Conservation (phyloP, 2,797 vertebrate genomes). For the Myoxocephalus aenaeus region DNA sequence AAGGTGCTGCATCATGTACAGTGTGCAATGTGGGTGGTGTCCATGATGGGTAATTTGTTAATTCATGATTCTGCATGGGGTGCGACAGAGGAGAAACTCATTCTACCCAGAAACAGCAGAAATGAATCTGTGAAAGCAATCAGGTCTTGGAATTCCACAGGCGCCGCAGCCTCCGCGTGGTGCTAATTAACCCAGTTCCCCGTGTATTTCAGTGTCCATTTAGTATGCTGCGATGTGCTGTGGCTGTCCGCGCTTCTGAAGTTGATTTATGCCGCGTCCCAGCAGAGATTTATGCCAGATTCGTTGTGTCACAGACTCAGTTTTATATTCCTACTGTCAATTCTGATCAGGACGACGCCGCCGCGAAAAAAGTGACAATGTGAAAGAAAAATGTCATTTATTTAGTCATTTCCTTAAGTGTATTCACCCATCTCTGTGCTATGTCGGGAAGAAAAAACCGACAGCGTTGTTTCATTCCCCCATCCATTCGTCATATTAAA, state of each 20-base stretch:
- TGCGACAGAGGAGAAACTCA: background rate
- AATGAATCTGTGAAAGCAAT: constrained; percentile 44
- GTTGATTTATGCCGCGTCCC: constrained; percentile 68
- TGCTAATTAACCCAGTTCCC: constrained; percentile 73
- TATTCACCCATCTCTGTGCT: constrained; percentile 26
- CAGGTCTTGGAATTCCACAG: constrained; percentile 32
- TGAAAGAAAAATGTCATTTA: constrained; percentile 44
- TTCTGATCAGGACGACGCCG: constrained; percentile 39
- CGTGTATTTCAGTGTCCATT: constrained; percentile 43
- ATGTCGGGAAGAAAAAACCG: background rate
- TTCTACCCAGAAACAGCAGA: constrained; percentile 38
- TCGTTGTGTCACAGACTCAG: constrained; percentile 38
- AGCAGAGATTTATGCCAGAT: constrained; percentile 61
- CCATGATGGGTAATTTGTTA: background rate
- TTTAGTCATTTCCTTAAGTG: constrained; percentile 42
- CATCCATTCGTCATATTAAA: constrained; percentile 32
- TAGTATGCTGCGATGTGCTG: constrained; percentile 59
- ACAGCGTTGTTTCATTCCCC: constrained; percentile 6
- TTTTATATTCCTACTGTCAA: constrained; percentile 54
- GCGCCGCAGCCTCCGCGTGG: constrained; percentile 49
- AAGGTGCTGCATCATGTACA: background rate
- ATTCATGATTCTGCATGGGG: background rate
- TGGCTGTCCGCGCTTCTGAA: constrained; percentile 63
- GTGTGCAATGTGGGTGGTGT: background rate
- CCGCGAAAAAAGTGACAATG: constrained; percentile 43